phyloP scores from a whole-genome alignment of 2,888 invertebrate species.

The Malthinus seriepunctatus region DNA sequence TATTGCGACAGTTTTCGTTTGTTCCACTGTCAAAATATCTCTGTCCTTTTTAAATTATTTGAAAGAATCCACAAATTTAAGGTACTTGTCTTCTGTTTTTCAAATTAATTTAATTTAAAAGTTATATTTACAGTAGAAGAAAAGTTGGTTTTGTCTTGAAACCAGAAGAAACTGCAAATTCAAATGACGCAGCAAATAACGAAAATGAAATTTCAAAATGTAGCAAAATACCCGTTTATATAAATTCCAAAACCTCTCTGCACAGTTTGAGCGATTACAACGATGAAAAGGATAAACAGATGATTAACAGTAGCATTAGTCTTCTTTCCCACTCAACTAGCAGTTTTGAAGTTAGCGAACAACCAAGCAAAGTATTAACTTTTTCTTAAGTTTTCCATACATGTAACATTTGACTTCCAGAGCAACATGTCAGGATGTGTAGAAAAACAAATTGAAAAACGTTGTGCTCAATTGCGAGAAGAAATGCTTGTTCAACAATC shows the following conservation, averaged over 20 bases:
- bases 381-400: neutral
- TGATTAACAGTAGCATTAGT: neutral
- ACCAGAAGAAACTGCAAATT: too few species aligned
- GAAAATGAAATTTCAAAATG: too few species aligned
- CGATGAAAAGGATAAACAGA: neutral
- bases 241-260: neutral
- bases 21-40: constrained; percentile 4
- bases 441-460: constrained; percentile 20
- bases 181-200: too few species aligned
- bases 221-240: neutral
- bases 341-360: neutral
- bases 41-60: neutral
- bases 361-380: neutral
- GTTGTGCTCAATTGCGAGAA: constrained; percentile 39
- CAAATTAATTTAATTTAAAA: too few species aligned
- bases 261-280: neutral
- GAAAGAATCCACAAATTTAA: neutral
- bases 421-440: constrained; percentile 6
- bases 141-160: too few species aligned
- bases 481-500: constrained; percentile 43
- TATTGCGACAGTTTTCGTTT: constrained; percentile 8
- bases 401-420: constrained; percentile 1
- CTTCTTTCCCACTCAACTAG: neutral
- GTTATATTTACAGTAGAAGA: too few species aligned
- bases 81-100: neutral